Conservation (phyloP, 2,888 invertebrate species). For the Watsonalla binaria region DNA sequence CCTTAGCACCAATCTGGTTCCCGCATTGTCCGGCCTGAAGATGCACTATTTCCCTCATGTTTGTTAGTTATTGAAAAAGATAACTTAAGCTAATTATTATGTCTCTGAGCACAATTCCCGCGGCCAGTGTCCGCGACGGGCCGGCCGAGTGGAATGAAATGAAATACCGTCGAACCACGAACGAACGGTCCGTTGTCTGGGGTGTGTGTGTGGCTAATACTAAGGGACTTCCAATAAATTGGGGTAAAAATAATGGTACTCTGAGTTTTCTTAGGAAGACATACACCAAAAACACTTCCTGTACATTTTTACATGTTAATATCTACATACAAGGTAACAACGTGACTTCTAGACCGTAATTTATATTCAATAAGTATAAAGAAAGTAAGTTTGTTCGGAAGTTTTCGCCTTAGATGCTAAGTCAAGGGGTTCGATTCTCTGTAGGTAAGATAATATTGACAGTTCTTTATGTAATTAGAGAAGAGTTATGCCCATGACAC, state of each 20-base stretch:
- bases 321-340: no score
- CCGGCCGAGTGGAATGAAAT: conserved; percentile 51
- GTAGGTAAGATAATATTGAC: no score
- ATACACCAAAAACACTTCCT: no score
- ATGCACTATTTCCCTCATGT: conserved; percentile 91
- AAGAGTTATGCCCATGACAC: no score
- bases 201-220: conserved; percentile 51
- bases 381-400: no score
- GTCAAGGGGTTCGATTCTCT: no score
- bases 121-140: conserved; percentile 41
- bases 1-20: conserved; percentile 87
- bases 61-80: conserved; percentile 38
- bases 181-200: conserved; percentile 37
- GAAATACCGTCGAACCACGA: conserved; percentile 36
- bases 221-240: conserved; percentile 22
- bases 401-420: no score
- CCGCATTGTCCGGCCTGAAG: conserved; percentile 91
- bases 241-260: conserved; percentile 15
- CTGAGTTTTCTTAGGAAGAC: no score
- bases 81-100: conserved; percentile 25
- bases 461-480: no score
- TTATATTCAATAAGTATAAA: no score
- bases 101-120: conserved; percentile 25
- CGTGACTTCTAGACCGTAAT: no score
- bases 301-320: no score